Base-by-base conservation (phyloP, 2,797 vertebrate genomes). In the Onychomys torridus region DNA sequence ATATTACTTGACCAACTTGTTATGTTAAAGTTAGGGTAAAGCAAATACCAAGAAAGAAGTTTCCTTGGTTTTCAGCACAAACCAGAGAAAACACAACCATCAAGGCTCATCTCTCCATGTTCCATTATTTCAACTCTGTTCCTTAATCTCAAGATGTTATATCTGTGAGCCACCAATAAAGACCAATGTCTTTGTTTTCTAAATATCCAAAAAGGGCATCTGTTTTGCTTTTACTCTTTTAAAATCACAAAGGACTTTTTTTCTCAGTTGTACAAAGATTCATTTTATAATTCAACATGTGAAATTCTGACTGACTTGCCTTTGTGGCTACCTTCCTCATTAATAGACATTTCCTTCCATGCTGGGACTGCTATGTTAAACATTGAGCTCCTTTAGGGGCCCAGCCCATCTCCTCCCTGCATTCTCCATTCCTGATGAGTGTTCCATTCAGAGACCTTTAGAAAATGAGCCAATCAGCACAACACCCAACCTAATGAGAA, bases 101-200 rank as follows among this genome's bases (percentile, higher is more conserved):
- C 89, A 94, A 93, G 86, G 91, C 11, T 89, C 46, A 85, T 25
- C 29, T 65, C 61, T 46, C 32, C n/a, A 23, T 49, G 69, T 59
- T 91, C 34, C 40, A 71, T 91, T 71, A 59, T 61, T 88, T 57
- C 84, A 71, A 57, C n/a, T 90, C 23, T 59, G 34, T 91, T 81
- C 69, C 71, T 65, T 86, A 61, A 79, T 77, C 65, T 95, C 76
- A 91, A n/a, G 37, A 81, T 75, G 27, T 83, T 76, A 25, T 81
- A 49, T 46, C 87, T 92, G 46, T 92, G 86, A 93, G 29, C 90
- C 77, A 92, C 79, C 9, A 93, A 87, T 55, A 76, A 93, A 87
- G 17, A 86, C 90, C 55, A 83, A 89, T 46, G 19, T 65, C 9
- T 89, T 67, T 91, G n/a, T 61, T 40, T 90, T 90, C 94, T 75